Conservation (phyloP, 1,140 invertebrate species). For the Meloidogyne hapla region DNA sequence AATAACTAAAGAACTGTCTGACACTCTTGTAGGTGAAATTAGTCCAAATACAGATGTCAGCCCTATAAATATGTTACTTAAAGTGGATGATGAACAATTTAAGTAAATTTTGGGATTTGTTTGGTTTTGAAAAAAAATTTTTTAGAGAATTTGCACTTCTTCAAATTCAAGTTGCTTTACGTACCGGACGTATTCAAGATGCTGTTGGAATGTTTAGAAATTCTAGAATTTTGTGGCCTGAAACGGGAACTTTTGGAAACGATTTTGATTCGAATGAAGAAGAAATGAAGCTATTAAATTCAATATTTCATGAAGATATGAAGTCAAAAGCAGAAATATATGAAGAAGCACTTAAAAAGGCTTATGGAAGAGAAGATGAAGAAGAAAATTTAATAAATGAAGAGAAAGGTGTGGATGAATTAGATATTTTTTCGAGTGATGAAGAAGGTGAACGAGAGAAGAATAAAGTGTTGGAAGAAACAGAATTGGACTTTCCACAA, state of each 20-base stretch:
- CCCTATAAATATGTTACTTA: constrained; percentile 37
- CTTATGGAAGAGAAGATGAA: constrained; percentile 34
- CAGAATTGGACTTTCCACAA: constrained; percentile 41
- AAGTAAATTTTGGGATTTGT: constrained; percentile 30
- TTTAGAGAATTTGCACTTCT: constrained; percentile 42
- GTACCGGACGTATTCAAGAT: constrained; percentile 32
- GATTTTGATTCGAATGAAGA: constrained; percentile 36
- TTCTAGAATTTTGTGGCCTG: constrained; percentile 45
- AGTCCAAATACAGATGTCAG: constrained; percentile 34
- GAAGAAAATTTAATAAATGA: background rate
- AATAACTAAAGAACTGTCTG: constrained; percentile 32
- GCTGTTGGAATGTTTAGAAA: constrained; percentile 45
- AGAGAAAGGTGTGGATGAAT: background rate
- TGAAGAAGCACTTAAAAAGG: constrained; percentile 16
- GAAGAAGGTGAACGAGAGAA: constrained; percentile 15
- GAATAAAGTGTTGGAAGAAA: constrained; percentile 4
- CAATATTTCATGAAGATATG: constrained; percentile 41
- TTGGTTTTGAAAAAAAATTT: background rate
- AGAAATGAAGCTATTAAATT: constrained; percentile 26
- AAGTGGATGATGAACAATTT: constrained; percentile 44
- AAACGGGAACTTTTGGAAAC: constrained; percentile 41
- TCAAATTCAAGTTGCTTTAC: constrained; percentile 41
- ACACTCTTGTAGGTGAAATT: constrained; percentile 28
- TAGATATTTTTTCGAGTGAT: background rate
- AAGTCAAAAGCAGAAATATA: constrained; percentile 29